phyloP scores from a whole-genome alignment of 1,140 invertebrate species.

The Radopholus similis region DNA sequence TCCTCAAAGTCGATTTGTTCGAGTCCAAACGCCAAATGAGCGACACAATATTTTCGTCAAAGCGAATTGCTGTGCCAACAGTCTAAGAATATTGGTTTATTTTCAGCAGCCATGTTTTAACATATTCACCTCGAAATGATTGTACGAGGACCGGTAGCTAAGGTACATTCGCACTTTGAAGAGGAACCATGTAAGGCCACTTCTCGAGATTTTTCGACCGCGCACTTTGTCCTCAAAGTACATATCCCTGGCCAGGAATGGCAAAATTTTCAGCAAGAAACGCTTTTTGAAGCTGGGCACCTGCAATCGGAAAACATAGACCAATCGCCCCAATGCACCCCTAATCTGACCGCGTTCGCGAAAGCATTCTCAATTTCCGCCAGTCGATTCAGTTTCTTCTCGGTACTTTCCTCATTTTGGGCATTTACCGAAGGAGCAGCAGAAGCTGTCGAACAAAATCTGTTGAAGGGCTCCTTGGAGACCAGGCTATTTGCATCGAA shows the following conservation, averaged over 20 bases:
- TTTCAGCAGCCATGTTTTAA: neutral
- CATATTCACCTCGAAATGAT: constrained; percentile 22
- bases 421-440: neutral
- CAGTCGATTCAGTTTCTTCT: neutral
- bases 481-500: no score
- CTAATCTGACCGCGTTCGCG: neutral
- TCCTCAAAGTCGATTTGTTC: constrained; percentile 16
- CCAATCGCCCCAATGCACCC: no score
- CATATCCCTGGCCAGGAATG: neutral
- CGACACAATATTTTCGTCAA: constrained; percentile 24
- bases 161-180: constrained; percentile 31
- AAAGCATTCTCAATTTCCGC: neutral
- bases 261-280: no score
- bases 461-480: no score
- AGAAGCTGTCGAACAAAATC: neutral
- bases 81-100: constrained; percentile 8
- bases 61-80: constrained; percentile 13
- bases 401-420: neutral
- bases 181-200: neutral
- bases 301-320: no score
- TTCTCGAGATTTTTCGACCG: neutral
- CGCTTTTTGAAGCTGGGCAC: neutral
- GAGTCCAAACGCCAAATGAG: constrained; percentile 20
- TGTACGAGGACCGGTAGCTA: constrained; percentile 30
- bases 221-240: neutral